Evolutionary conservation across 2,888 invertebrate genomes (phyloP), one percentile per base, ranked within the genome.

Genomic region (Macaria liturata): DNA sequence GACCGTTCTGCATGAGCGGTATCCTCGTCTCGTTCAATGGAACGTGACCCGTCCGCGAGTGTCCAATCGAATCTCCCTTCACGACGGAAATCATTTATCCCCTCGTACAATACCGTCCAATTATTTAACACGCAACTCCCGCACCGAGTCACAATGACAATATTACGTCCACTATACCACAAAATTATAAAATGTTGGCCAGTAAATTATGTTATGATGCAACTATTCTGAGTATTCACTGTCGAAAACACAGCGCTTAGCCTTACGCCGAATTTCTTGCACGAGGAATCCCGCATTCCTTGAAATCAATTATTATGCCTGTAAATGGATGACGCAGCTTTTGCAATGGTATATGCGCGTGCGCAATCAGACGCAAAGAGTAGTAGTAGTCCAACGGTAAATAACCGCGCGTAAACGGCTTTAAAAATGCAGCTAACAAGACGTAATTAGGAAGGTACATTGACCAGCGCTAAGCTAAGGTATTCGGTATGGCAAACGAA

Each of bases 41-140:
- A 79, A 83, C 88, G 89, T 89, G 86, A 89, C 84, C 72, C 67
- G 74, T 72, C 71, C 76, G 78, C 75, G 66, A 83, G 80, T 78
- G 78, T 79, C 79, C 80, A 77, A 77, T 79, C 70, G 53, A 68
- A 73, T 71, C 76, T 75, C 74, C 79, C 78, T 80, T 78, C 77
- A 75, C 75, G 70, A 71, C 75, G 74, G 75, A 81, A 78, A 80
- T 76, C 59, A 74, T 75, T 78, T 72, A 73, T 68, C 69, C 71
- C 67, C 59, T 68, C 60, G 70, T 70, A 72, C 69, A 71, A 72
- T 70, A 74, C 64, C 55, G 68, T 54, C 62, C 65, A 49, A 68
- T 65, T 67, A 65, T 60, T 61, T 67, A 60, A 64, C 63, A 66
- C 57, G 59, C 57, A 64, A 60, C 53, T 64, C 59, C 61, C 62